Conservation (phyloP, 2,797 vertebrate genomes). For the Muraenolepis orangiensis region DNA sequence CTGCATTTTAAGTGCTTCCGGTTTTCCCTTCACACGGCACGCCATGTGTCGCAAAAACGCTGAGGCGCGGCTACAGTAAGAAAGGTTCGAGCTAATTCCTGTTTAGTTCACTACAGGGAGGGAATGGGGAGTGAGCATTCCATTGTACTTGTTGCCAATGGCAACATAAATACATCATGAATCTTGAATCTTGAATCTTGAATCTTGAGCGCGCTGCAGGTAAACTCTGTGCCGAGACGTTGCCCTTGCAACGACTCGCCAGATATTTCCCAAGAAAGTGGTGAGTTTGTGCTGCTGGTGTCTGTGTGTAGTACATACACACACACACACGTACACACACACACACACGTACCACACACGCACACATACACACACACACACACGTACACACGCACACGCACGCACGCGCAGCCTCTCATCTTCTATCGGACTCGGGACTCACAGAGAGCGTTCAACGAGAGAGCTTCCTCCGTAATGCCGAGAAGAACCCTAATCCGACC, state of each 20-base stretch:
- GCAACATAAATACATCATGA: too few relatives aligned
- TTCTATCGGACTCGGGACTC: slow-evolving; percentile 4
- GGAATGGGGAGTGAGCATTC: too few relatives aligned
- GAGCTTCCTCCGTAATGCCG: slow-evolving; percentile 15
- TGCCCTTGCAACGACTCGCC: not conserved
- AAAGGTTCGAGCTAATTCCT: not conserved
- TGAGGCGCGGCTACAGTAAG: not conserved
- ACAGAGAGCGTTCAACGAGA: slow-evolving; percentile 21
- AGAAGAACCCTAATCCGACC: slow-evolving; percentile 31
- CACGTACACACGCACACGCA: not conserved
- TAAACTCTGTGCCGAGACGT: not conserved
- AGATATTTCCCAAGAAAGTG: not conserved
- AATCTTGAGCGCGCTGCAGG: not conserved
- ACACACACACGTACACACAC: too few relatives aligned
- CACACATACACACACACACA: too few relatives aligned
- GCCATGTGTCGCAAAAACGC: too few relatives aligned
- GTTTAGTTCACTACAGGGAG: too few relatives aligned
- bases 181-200: too few relatives aligned
- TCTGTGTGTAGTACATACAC: not conserved
- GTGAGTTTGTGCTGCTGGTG: not conserved
- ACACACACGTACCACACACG: too few relatives aligned
- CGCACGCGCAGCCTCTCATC: slow-evolving; percentile 1
- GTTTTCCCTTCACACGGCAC: too few relatives aligned
- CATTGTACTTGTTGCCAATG: too few relatives aligned
- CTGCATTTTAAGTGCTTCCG: not conserved